Percentiles rank a stretch among this genome's conserved stretches.
phyloP scores from a whole-genome alignment of 92 coral and sea anemone species.

The Porites lobata region DNA sequence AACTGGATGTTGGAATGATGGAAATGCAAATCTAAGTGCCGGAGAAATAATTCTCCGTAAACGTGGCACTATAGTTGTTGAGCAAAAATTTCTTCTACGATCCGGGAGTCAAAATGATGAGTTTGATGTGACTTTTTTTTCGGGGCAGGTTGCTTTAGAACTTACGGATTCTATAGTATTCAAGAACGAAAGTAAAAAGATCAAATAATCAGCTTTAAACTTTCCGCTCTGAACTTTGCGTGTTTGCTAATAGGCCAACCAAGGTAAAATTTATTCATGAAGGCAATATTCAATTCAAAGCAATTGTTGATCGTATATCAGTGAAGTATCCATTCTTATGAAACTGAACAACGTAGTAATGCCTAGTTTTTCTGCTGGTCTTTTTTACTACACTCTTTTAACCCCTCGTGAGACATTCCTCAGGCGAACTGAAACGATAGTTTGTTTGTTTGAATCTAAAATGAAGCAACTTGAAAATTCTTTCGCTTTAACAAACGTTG shows the following conservation, averaged over 20 bases:
- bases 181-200: not conserved
- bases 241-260: not conserved
- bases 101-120: no score
- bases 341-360: no score
- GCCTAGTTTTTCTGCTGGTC: not conserved
- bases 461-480: not conserved
- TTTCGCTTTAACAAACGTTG: not conserved
- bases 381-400: not conserved
- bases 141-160: not conserved
- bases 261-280: not conserved
- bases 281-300: not conserved
- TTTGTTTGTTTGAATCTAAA: not conserved
- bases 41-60: no score
- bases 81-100: no score
- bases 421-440: not conserved
- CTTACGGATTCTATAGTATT: not conserved
- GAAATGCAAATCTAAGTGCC: no score
- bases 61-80: no score
- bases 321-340: not conserved
- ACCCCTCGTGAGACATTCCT: not conserved
- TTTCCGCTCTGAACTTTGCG: conserved; percentile 3
- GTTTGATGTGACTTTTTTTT: no score
- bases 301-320: not conserved
- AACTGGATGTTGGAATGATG: no score
- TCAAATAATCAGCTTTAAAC: not conserved